phyloP scores from a whole-genome alignment of 2,113 vertebrate genomes.

The Zeus faber region DNA sequence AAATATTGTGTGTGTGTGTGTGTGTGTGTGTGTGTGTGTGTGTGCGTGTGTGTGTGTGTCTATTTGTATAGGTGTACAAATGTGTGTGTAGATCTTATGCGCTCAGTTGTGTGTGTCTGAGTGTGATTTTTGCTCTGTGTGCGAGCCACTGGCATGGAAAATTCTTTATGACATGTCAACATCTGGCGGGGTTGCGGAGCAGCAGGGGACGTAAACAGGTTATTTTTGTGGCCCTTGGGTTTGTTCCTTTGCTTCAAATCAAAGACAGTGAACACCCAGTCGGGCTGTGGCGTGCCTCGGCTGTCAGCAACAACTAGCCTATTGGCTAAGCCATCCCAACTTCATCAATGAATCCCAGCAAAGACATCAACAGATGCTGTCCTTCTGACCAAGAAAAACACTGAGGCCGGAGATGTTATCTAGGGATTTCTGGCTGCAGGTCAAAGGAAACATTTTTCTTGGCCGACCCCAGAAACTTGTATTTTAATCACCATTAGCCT shows the following conservation, averaged over 20 bases:
- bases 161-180: conserved; percentile 48
- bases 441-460: conserved; percentile 40
- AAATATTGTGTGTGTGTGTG: conserved; percentile 8
- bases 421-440: conserved; percentile 19
- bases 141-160: conserved; percentile 25
- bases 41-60: conserved; percentile 6
- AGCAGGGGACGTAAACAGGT: conserved; percentile 39
- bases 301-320: conserved; percentile 11
- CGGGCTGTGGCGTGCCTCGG: too few relatives aligned
- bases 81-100: too few relatives aligned
- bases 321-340: not conserved
- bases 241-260: conserved; percentile 34
- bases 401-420: conserved; percentile 18
- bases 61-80: not conserved
- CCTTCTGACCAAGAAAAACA: conserved; percentile 29
- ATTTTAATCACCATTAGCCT: conserved; percentile 21
- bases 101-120: not conserved
- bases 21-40: conserved; percentile 2
- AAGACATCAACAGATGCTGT: conserved; percentile 34
- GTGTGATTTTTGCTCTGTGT: conserved; percentile 27
- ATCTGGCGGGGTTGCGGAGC: conserved; percentile 45
- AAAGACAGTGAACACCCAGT: conserved; percentile 21
- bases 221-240: conserved; percentile 38
- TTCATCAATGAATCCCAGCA: conserved; percentile 17
- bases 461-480: conserved; percentile 8